Percentiles rank a stretch among this genome's conserved stretches.
Conservation (phyloP, 2,113 vertebrate genomes). For the Tamias sibiricus region DNA sequence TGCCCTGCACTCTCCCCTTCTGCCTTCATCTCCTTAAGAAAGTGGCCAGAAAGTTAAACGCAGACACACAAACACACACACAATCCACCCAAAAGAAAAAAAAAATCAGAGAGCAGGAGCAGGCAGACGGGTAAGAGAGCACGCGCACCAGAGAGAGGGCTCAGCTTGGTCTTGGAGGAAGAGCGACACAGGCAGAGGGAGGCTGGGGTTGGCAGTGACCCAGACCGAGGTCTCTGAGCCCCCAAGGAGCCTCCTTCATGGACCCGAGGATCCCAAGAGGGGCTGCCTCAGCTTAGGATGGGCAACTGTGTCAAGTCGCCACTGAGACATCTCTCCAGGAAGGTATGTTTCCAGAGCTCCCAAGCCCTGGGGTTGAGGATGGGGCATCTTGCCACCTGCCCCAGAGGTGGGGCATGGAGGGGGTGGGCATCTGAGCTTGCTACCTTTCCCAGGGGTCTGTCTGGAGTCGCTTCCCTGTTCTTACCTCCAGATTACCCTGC, state of each 20-base stretch:
- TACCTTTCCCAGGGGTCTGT: background rate
- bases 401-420: background rate
- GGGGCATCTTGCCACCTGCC: background rate
- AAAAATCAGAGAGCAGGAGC: conserved; percentile 4
- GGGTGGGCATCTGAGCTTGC: background rate
- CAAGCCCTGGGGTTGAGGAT: background rate
- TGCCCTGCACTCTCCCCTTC: conserved; percentile 81
- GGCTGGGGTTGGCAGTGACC: conserved; percentile 81
- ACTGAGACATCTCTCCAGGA: conserved; percentile 96
- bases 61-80: conserved; percentile 62
- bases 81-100: background rate
- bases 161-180: conserved; percentile 49
- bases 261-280: conserved; percentile 82
- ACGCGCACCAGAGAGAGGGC: conserved; percentile 35
- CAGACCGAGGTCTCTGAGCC: conserved; percentile 78
- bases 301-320: conserved; percentile 99
- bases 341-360: conserved; percentile 91
- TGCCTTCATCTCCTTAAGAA: conserved; percentile 87
- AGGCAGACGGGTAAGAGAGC: conserved; percentile 65
- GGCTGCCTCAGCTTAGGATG: conserved; percentile 90
- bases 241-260: conserved; percentile 87
- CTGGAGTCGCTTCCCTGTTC: background rate
- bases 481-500: background rate
- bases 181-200: conserved; percentile 30
- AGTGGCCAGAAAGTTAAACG: conserved; percentile 87